Percentiles rank a stretch among this genome's conserved stretches.
Conservation (phyloP, 2,113 vertebrate genomes). For the Sigmodon hispidus region DNA sequence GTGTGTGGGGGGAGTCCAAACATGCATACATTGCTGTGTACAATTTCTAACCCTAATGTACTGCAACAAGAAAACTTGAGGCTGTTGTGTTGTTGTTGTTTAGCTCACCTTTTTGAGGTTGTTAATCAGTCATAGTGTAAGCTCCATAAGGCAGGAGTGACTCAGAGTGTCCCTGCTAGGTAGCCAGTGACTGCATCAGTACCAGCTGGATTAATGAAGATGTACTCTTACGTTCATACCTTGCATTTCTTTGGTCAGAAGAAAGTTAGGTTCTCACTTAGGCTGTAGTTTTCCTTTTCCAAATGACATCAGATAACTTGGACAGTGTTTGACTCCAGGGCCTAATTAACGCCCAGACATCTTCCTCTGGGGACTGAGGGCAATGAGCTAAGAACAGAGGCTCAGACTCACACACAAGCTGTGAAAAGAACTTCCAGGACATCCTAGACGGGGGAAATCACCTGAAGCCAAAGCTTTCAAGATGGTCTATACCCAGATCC, state of each 20-base stretch:
- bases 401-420: not conserved
- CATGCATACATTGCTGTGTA: not conserved
- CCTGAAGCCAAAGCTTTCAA: not conserved
- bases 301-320: not conserved
- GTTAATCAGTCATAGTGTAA: not conserved
- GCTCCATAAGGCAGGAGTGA: no score
- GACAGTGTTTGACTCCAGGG: not conserved
- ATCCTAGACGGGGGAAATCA: not conserved
- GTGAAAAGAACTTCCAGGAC: not conserved
- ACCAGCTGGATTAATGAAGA: not conserved
- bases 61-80: not conserved
- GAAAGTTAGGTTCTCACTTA: not conserved
- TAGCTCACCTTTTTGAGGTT: not conserved
- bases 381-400: not conserved
- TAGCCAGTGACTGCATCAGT: not conserved
- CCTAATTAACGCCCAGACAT: slow-evolving; percentile 4
- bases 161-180: not conserved
- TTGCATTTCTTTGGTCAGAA: not conserved
- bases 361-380: not conserved
- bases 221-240: not conserved
- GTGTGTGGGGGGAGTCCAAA: not conserved
- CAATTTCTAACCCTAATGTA: not conserved
- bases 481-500: not conserved
- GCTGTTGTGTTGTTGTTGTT: not conserved
- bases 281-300: slow-evolving; percentile 1